These are phyloP conservation scores for Spondyliosoma cantharus DNA, from an alignment of 2,797 vertebrate species.

Conservation along the genomic window DNA sequence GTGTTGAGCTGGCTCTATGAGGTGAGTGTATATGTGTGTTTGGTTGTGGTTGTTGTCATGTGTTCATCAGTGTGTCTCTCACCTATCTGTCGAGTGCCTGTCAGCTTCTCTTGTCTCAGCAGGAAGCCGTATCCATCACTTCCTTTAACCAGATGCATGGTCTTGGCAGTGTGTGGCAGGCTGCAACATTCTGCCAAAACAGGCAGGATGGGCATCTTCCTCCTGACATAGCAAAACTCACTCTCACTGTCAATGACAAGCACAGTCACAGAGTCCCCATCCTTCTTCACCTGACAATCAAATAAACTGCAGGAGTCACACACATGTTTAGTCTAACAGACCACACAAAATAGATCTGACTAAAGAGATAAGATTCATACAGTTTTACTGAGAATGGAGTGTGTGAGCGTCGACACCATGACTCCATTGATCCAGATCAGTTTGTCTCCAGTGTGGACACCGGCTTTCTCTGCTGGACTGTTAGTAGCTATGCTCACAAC, in stretches of 20 bases:
- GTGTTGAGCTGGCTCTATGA: neutral
- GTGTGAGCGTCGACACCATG: constrained; percentile 80
- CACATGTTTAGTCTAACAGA: neutral
- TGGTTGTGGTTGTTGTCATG: neutral
- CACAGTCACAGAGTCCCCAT: constrained; percentile 83
- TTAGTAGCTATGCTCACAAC: constrained; percentile 80
- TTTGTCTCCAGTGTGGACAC: constrained; percentile 86
- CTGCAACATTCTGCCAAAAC: constrained; percentile 84
- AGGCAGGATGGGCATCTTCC: constrained; percentile 85
- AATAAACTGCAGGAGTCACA: constrained; percentile 22
- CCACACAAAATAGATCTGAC: neutral
- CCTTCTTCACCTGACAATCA: constrained; percentile 86
- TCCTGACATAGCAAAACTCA: constrained; percentile 84
- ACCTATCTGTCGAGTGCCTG: constrained; percentile 78
- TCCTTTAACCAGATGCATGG: constrained; percentile 87
- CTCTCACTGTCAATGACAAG: constrained; percentile 88
- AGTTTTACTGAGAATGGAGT: constrained; percentile 82
- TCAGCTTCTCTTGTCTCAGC: constrained; percentile 88
- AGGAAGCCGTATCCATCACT: constrained; percentile 91
- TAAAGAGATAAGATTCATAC: constrained; percentile 70
- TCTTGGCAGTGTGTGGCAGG: constrained; percentile 85
- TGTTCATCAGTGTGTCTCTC: constrained; percentile 55
- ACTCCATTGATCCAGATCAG: constrained; percentile 92
- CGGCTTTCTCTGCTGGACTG: constrained; percentile 88
- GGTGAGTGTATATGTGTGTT: neutral